phyloP scores from a whole-genome alignment of 2,797 vertebrate species.

The Parambassis ranga region DNA sequence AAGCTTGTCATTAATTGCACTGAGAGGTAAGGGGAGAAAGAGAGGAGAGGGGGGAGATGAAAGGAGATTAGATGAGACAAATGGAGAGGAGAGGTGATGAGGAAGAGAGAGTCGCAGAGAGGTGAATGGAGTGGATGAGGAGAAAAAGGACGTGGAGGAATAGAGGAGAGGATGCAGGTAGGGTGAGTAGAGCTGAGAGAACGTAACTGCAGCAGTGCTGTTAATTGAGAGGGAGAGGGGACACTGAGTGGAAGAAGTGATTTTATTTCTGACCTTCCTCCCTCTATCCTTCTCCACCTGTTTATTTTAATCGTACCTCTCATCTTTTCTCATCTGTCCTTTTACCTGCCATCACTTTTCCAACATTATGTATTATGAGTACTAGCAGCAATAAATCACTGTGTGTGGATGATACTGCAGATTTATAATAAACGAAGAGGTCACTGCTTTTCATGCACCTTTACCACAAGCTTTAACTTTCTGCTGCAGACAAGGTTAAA shows the following conservation, averaged over 20 bases:
- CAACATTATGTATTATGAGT: slow-evolving; percentile 11
- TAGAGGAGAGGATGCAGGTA: slow-evolving; percentile 1
- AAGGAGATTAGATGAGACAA: slow-evolving; percentile 49
- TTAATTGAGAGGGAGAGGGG: slow-evolving; percentile 31
- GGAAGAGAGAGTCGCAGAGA: slow-evolving; percentile 11
- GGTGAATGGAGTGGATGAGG: slow-evolving; percentile 7
- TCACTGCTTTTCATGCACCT: neutral
- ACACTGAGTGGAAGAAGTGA: neutral
- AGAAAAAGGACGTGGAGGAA: slow-evolving; percentile 13
- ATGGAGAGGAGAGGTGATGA: slow-evolving; percentile 12
- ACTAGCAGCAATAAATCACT: neutral
- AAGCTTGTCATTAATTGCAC: slow-evolving; percentile 43
- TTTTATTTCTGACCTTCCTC: neutral
- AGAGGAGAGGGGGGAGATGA: slow-evolving; percentile 25
- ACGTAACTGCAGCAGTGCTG: slow-evolving; percentile 18
- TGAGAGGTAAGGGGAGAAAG: slow-evolving; percentile 17
- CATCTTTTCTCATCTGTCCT: neutral
- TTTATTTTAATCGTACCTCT: neutral
- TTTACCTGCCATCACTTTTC: neutral
- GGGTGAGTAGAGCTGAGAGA: neutral
- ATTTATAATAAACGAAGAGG: neutral
- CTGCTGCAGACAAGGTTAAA: neutral
- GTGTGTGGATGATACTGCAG: neutral
- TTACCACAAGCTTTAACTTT: neutral
- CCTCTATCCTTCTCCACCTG: neutral